These are phyloP conservation scores for Luehdorfia chinensis DNA, from an alignment of 1,140 invertebrate genomes.

Conservation along the genomic window DNA sequence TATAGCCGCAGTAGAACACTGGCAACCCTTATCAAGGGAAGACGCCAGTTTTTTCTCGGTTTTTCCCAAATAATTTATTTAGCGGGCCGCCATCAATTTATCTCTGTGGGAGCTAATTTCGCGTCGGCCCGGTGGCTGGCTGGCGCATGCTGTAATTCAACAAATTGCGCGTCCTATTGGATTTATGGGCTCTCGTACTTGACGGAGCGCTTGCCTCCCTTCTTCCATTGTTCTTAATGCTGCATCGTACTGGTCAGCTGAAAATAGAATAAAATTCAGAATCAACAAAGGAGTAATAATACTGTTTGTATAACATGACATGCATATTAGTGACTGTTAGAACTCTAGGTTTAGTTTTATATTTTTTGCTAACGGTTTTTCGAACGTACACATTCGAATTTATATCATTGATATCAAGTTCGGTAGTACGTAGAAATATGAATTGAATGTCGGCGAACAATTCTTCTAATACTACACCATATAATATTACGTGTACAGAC, in stretches of 20 bases:
- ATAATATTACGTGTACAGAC: too few relatives aligned
- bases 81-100: constrained; percentile 73
- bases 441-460: too few relatives aligned
- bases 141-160: constrained; percentile 76
- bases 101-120: constrained; percentile 74
- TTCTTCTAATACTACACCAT: too few relatives aligned
- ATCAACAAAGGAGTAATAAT: constrained; percentile 10
- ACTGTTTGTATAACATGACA: background rate
- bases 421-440: too few relatives aligned
- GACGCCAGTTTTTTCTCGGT: constrained; percentile 75
- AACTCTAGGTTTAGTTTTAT: too few relatives aligned
- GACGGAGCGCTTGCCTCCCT: constrained; percentile 63
- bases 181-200: constrained; percentile 69
- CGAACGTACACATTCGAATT: too few relatives aligned
- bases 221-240: constrained; percentile 66
- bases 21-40: constrained; percentile 75
- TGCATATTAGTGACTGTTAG: too few relatives aligned
- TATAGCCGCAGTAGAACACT: constrained; percentile 55
- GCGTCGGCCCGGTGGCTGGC: constrained; percentile 68
- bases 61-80: constrained; percentile 77
- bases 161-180: constrained; percentile 71
- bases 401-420: too few relatives aligned
- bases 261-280: constrained; percentile 53
- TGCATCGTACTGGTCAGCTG: constrained; percentile 46
- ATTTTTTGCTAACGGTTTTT: too few relatives aligned